Evolutionary conservation across 2,888 invertebrate genomes (phyloP).

Genomic region (Drosophila paracracens): DNA sequence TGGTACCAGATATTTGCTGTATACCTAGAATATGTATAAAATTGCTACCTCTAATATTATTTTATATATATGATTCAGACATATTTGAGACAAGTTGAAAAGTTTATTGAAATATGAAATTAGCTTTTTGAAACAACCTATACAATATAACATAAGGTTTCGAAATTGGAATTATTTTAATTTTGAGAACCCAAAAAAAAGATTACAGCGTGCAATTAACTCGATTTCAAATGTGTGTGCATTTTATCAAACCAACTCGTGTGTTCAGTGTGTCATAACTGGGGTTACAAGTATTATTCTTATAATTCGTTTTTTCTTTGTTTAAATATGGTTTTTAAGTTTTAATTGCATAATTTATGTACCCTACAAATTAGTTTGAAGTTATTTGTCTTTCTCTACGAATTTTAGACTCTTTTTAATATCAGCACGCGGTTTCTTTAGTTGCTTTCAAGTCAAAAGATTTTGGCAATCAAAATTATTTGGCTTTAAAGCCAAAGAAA

Average conservation of each 20-base stretch:
- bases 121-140: slow-evolving; percentile 21
- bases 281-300: slow-evolving; percentile 34
- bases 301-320: slow-evolving; percentile 23
- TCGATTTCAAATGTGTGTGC: slow-evolving; percentile 75
- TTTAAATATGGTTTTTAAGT: slow-evolving; percentile 26
- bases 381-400: slow-evolving; percentile 50
- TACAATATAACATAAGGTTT: slow-evolving; percentile 8
- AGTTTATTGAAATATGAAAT: background rate
- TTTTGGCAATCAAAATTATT: slow-evolving; percentile 39
- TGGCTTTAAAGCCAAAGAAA: slow-evolving; percentile 43
- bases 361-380: slow-evolving; percentile 43
- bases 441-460: slow-evolving; percentile 60
- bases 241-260: slow-evolving; percentile 75
- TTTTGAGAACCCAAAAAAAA: slow-evolving; percentile 40
- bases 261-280: slow-evolving; percentile 51
- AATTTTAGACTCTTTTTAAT: slow-evolving; percentile 32
- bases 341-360: slow-evolving; percentile 43
- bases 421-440: slow-evolving; percentile 53
- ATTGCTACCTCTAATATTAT: too few relatives aligned
- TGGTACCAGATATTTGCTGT: background rate
- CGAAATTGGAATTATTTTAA: slow-evolving; percentile 4
- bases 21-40: background rate
- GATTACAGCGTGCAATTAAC: slow-evolving; percentile 70
- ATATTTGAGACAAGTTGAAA: background rate
- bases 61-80: background rate